Conservation (phyloP, 2,113 vertebrate genomes). For the Tragelaphus scriptus region DNA sequence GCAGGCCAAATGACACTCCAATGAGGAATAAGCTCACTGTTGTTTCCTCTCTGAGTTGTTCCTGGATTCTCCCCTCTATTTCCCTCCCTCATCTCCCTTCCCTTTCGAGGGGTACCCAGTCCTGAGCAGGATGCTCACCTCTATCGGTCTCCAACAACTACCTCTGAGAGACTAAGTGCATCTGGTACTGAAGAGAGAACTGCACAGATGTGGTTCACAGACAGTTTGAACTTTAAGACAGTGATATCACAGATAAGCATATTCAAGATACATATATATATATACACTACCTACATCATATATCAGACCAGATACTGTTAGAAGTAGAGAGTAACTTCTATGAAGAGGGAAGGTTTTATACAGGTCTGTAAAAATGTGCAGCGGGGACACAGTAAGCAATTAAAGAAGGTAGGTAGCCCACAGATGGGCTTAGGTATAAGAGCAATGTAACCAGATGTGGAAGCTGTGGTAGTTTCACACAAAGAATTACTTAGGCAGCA, state of each 20-base stretch:
- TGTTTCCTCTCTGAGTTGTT: background rate
- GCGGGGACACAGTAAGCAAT: too few species aligned
- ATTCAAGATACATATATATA: background rate
- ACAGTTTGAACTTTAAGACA: background rate
- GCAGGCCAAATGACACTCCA: background rate
- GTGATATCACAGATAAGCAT: background rate
- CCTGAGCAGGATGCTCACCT: too few species aligned
- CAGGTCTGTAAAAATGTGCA: background rate
- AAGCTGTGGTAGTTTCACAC: background rate
- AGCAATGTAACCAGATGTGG: background rate
- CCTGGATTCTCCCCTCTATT: background rate
- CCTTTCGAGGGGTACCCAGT: rapidly evolving
- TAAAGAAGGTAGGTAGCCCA: background rate
- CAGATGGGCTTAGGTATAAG: background rate
- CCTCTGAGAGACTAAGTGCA: background rate
- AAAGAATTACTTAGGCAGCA: background rate
- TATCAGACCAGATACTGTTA: background rate
- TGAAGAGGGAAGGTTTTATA: background rate
- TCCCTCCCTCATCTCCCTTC: background rate
- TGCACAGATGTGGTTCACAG: background rate
- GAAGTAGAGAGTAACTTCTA: background rate
- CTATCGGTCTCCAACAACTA: background rate
- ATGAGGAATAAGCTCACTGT: too few species aligned
- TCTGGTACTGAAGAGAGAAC: background rate
- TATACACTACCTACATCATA: background rate